Conservation (phyloP, 2,113 vertebrate species). For the Paraplagusia blochii region DNA sequence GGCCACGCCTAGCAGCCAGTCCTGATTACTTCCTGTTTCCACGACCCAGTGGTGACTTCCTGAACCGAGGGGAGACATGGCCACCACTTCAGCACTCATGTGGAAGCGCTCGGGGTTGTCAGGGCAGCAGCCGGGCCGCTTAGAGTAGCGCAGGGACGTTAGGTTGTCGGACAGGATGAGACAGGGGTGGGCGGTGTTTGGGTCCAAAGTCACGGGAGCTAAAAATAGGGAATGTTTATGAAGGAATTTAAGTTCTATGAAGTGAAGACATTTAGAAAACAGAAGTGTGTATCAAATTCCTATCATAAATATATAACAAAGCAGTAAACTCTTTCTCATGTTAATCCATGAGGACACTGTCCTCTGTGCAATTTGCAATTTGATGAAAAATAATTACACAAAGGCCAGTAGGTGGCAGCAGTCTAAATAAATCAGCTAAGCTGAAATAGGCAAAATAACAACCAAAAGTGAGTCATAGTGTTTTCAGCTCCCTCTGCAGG, state of each 20-base stretch:
- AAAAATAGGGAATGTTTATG: slow-evolving; percentile 33
- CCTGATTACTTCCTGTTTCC: slow-evolving; percentile 68
- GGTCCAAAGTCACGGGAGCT: slow-evolving; percentile 75
- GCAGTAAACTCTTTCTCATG: too few species aligned
- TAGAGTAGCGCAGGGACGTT: slow-evolving; percentile 65
- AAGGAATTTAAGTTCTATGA: not conserved
- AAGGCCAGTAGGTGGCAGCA: too few species aligned
- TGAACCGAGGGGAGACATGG: slow-evolving; percentile 45
- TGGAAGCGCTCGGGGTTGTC: slow-evolving; percentile 77
- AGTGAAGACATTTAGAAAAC: too few species aligned
- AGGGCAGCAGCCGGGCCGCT: slow-evolving; percentile 48
- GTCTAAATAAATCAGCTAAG: too few species aligned
- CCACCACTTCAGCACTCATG: slow-evolving; percentile 71
- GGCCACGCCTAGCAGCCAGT: slow-evolving; percentile 76
- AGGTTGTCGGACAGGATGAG: slow-evolving; percentile 74
- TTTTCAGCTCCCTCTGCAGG: too few species aligned
- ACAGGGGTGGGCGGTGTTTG: slow-evolving; percentile 76
- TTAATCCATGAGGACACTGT: too few species aligned
- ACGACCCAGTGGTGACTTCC: slow-evolving; percentile 73
- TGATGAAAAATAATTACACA: too few species aligned
- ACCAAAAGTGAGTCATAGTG: too few species aligned
- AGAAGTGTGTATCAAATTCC: too few species aligned
- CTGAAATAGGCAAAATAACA: too few species aligned
- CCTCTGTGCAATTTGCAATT: too few species aligned
- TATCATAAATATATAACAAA: too few species aligned